These are phyloP conservation scores for Quiscalus mexicanus DNA, from an alignment of 2,113 vertebrate species.

Conservation along the genomic window DNA sequence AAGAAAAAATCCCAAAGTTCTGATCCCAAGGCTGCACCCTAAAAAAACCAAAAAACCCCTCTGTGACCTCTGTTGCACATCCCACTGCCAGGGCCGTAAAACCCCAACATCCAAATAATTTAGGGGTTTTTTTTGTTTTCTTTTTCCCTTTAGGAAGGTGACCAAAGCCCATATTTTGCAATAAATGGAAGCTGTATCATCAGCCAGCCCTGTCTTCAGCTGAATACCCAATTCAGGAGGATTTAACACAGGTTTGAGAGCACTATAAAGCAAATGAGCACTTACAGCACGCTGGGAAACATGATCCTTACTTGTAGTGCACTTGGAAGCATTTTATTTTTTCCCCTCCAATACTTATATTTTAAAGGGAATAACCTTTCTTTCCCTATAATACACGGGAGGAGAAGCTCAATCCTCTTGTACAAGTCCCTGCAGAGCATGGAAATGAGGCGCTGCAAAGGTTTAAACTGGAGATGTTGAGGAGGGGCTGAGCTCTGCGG, in stretches of 20 bases:
- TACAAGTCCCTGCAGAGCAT: neutral
- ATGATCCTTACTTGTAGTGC: neutral
- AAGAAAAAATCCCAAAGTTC: neutral
- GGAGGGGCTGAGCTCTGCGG: neutral
- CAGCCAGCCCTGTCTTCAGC: neutral
- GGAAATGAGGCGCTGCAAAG: slow-evolving; percentile 9
- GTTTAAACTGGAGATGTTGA: neutral
- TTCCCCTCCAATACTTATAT: neutral
- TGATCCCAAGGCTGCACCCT: neutral
- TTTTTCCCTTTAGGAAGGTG: neutral
- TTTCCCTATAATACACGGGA: neutral
- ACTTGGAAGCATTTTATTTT: neutral
- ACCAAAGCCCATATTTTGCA: neutral
- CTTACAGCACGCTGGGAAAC: neutral
- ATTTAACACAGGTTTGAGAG: neutral
- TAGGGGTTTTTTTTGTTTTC: neutral
- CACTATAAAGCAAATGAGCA: neutral
- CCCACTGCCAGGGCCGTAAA: neutral
- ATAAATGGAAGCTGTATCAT: neutral
- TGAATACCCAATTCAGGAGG: neutral
- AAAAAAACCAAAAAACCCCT: neutral
- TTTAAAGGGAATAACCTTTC: slow-evolving; percentile 36
- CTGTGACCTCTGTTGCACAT: neutral
- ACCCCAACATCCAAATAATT: neutral
- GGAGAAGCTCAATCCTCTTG: slow-evolving; percentile 38